Base-by-base conservation (phyloP, 2,113 vertebrate genomes). In the Galbula dea region DNA sequence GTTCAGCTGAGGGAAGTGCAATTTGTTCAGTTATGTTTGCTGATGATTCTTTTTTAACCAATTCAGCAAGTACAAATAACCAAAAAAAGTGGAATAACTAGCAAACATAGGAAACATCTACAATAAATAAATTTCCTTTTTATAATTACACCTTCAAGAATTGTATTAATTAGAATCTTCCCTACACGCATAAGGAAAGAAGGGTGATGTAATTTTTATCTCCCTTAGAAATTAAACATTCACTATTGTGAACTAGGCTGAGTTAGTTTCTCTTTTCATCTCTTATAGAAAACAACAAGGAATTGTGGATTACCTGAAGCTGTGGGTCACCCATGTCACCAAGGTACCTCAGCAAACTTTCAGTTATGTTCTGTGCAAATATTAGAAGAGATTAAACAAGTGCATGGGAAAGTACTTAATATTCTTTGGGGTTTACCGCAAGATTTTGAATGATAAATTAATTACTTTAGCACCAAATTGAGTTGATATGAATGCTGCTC, bases 1-100 rank as follows among this genome's bases (percentile, higher is more conserved):
- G 94, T 95, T 96, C 94, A 95, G 78, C 81, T 94, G 46, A 97
- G 85, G 83, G 65, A 95, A 95, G 57, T 86, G 65, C 76, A 95
- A 95, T 96, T 95, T 95, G 93, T 92, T 96, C 83, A 69, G 9
- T 93, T 94, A 61, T 63, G 63, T 94, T 95, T 96, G 93, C 91
- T 97, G 93, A 94, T 89, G 51, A 51, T 81, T 86, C 66, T 63
- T 92, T 96, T 92, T 95, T 75, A 87, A 77, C 83, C 39, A 87
- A 86, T 94, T 95, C 83, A 95, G 83, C 49, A 73, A 92, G 62
- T 61, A 68, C 34, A 93, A 86, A 83, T 45, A 81, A 66, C 6
- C n/a, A 20, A 68, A 82, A 80, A 69, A 76, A n/a, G 11, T 34
- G 32, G 26, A 85, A 75, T 43, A 89, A 37, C 23, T 26, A 55